Evolutionary conservation across 2,888 invertebrate genomes (phyloP).

Genomic region (Agonopterix arenella): DNA sequence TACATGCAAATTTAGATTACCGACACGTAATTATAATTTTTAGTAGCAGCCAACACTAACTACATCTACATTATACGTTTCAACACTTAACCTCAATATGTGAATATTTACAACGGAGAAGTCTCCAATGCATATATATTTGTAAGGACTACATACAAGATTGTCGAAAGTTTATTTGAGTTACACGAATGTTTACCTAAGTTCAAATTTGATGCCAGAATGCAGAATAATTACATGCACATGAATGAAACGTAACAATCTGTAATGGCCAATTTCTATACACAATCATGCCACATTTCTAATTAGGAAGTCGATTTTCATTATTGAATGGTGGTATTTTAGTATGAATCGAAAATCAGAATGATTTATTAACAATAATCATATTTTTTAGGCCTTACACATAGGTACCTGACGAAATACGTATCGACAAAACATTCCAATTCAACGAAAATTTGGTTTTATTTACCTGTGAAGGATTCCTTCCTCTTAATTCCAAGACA

Average conservation of each 20-base stretch:
- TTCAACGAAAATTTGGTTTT: slow-evolving; percentile 49
- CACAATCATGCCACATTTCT: slow-evolving; percentile 65
- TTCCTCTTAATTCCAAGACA: slow-evolving; percentile 95
- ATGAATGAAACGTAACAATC: slow-evolving; percentile 71
- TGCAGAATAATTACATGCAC: slow-evolving; percentile 45
- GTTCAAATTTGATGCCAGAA: slow-evolving; percentile 22
- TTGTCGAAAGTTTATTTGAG: slow-evolving; percentile 6
- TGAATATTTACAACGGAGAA: slow-evolving; percentile 40
- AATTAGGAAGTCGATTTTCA: slow-evolving; percentile 32
- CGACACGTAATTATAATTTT: slow-evolving; percentile 11
- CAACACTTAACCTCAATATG: slow-evolving; percentile 70
- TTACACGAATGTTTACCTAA: slow-evolving; percentile 9
- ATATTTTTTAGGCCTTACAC: slow-evolving; percentile 38
- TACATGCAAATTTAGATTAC: not conserved
- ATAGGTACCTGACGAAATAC: slow-evolving; percentile 60
- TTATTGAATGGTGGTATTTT: slow-evolving; percentile 12
- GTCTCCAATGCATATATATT: slow-evolving; percentile 17
- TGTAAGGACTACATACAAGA: not conserved
- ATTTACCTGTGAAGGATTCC: slow-evolving; percentile 92
- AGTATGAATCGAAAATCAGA: slow-evolving; percentile 13
- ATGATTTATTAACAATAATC: slow-evolving; percentile 22
- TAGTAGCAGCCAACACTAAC: slow-evolving; percentile 29
- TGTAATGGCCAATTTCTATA: slow-evolving; percentile 69
- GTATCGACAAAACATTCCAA: slow-evolving; percentile 76
- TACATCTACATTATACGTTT: slow-evolving; percentile 39